These are phyloP conservation scores for Phytoseiulus persimilis DNA, from an alignment of 2,888 invertebrate species.

Conservation along the genomic window DNA sequence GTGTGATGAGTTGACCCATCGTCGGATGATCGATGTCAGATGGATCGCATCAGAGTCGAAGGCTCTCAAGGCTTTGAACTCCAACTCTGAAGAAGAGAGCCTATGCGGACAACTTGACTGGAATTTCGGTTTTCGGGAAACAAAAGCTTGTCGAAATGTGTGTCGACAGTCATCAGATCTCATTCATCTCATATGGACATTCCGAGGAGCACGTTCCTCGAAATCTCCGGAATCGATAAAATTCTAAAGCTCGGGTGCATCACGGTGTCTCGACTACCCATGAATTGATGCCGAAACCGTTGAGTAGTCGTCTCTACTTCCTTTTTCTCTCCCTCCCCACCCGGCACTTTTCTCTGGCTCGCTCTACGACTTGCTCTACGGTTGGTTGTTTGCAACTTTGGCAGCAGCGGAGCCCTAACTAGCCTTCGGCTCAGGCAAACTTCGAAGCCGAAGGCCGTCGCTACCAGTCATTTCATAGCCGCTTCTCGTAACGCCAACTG, in stretches of 20 bases:
- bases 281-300: background rate
- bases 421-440: background rate
- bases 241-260: background rate
- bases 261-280: background rate
- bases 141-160: too few relatives aligned
- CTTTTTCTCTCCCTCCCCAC: background rate
- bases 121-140: too few relatives aligned
- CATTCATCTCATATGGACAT: too few relatives aligned
- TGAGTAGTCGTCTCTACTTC: background rate
- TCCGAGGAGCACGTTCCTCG: too few relatives aligned
- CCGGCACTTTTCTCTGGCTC: background rate
- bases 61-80: too few relatives aligned
- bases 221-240: background rate
- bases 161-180: too few relatives aligned
- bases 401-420: background rate
- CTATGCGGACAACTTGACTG: too few relatives aligned
- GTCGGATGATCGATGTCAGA: too few relatives aligned
- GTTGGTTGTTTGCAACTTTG: background rate
- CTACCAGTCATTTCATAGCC: background rate
- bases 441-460: background rate
- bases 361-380: background rate
- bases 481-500: background rate
- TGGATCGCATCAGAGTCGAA: too few relatives aligned
- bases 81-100: too few relatives aligned
- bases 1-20: too few relatives aligned